Base-by-base conservation (phyloP, 1,140 invertebrate species). In the Pachypeltis micranthus region DNA sequence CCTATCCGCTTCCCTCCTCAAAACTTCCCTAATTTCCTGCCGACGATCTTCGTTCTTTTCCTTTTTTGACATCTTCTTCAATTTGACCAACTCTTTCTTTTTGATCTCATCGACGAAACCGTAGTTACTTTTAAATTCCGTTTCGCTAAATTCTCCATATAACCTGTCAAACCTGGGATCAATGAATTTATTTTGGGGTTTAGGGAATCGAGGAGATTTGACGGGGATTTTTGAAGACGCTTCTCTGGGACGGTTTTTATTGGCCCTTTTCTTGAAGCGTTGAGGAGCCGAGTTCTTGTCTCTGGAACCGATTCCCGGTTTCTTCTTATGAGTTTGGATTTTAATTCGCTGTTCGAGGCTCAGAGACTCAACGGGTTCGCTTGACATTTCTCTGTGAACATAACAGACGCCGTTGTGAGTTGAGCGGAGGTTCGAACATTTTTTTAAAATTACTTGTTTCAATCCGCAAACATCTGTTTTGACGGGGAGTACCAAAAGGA, bases 141-240 rank as follows among this genome's bases (percentile, higher is more conserved):
- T 61, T 44, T 61, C 31, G 25, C 44, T 44, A 26, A 61, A 61
- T 24, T 44, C 44, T 12, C 59, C 59, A 25, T 44, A 61, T 12
- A 61, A 16, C 21, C 28, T 61, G 26, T 61, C 59, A 25, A 61
- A 61, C 44, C 59, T 61, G 10, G 59, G 59, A 61, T 61, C 59
- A 14, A 34, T 4, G 59, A 10, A 61, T 21, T 39, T 31, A 3
- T 19, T 44, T 19, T 31, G n/a, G 2, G 26, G 12, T n/a, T 25
- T 29, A 28, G 4, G 2, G 2, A 28, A 16, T 1, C 27, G 16
- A 10, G 57, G 26, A 2, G 3, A 2, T 16, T 19, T 34, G 1
- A 31, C 26, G n/a, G 26, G 26, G 14, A 16, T 59, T 47, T 61
- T 61, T 10, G 59, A 61, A 3, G 59, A 61, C 23, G 26, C 21